These are phyloP conservation scores for Ammospiza nelsoni DNA, from an alignment of 2,113 vertebrate genomes.

Conservation along the genomic window DNA sequence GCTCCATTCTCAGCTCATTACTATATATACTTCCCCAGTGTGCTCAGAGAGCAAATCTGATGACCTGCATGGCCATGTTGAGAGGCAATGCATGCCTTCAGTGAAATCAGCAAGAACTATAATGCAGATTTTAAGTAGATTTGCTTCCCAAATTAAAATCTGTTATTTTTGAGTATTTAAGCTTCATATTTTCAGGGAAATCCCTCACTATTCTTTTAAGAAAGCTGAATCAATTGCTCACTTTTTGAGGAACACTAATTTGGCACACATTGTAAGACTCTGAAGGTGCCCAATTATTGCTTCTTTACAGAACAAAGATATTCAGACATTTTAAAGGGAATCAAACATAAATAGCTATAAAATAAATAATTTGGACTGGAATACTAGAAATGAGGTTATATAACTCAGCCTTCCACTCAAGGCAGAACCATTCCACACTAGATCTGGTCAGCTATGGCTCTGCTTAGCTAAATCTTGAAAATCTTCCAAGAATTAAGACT, in stretches of 20 bases:
- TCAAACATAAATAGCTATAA: not conserved
- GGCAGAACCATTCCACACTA: not conserved
- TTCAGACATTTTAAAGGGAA: not conserved
- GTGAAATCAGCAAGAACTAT: not conserved
- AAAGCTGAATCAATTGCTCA: not conserved
- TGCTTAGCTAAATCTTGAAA: not conserved
- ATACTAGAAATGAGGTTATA: not conserved
- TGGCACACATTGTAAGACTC: not conserved
- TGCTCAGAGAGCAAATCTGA: not conserved
- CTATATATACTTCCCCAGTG: not conserved
- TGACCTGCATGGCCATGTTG: accelerated
- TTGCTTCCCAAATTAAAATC: not conserved
- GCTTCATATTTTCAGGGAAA: not conserved
- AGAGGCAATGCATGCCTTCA: not conserved
- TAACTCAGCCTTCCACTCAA: not conserved
- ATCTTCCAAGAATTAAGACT: not conserved
- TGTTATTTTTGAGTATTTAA: not conserved
- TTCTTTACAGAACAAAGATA: not conserved
- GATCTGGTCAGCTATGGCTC: not conserved
- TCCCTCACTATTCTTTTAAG: not conserved
- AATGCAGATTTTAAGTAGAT: not conserved
- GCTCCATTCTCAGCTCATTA: not conserved
- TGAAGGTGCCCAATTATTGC: not conserved
- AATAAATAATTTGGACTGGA: not conserved
- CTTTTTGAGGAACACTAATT: not conserved